Evolutionary conservation across 2,888 invertebrate genomes (phyloP), one percentile per base, ranked within the genome.

Genomic region (Cecidostiba fungosa): DNA sequence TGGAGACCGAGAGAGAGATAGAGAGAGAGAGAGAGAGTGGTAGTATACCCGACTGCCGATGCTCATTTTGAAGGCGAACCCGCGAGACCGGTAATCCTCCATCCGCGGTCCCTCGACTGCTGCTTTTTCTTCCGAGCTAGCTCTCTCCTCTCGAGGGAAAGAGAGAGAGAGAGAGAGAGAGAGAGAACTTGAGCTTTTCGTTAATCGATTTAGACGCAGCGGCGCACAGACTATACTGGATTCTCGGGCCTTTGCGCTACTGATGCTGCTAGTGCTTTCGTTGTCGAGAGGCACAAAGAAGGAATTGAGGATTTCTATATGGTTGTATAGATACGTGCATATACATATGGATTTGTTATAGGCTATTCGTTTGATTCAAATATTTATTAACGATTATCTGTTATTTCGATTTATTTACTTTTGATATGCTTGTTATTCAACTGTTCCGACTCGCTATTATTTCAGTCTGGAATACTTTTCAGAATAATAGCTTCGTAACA

Each of bases 71-170:
- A 32, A 26, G 39, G 43, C 16, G 50, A 47, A 70, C 79, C 54
- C 70, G 70, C 72, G 59, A 80, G 72, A 72, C 59, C 62, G 62
- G 74, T 82, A 82, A 82, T 82, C 81, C 81, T 62, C 81, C 36
- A 19, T 54, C 62, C 43, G 39, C 29, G 19, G 39, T 47, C 26
- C 62, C 62, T 39, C 50, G 16, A 16, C 29, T 29, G 16, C 74
- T 29, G 26, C 26, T 29, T 74, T 50, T 26, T 74, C 26, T 47
- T 50, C 47, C 70, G 39, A 36, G 36, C 36, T 36, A 0, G 26
- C 43, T 74, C 74, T 10, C n/a, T 59, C n/a, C n/a, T 8, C n/a
- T 59, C 19, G 0, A 1, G 16, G 47, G 16, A 47, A 47, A 50
- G 50, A 50, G 19, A 16, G 16, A 50, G 16, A 50, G 16, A 5